Base-by-base conservation (phyloP, 2,888 invertebrate species). In the Gonocerus acuteangulatus region DNA sequence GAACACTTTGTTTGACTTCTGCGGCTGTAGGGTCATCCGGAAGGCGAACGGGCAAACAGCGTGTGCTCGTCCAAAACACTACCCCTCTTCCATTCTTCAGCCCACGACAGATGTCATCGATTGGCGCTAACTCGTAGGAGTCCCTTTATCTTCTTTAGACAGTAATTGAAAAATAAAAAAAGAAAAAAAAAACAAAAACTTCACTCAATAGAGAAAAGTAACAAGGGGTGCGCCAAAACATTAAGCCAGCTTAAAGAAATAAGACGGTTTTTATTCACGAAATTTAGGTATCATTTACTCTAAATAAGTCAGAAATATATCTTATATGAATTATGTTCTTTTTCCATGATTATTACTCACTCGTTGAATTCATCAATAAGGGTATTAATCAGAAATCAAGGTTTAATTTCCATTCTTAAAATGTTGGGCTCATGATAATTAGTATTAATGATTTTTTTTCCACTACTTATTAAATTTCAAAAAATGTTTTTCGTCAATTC, bases 11-110 rank as follows among this genome's bases (percentile, higher is more conserved):
- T 59, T 48, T 59, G 48, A 48, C 34, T 22, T 23, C 48, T 48
- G 59, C 59, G 59, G 59, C 59, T 59, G 45, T 59, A 59, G 59
- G 59, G 47, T 58, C 18, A 42, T 23, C 57, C 48, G 47, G 34
- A 48, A 48, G 57, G 47, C 32, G 57, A 36, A 27, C 42, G 57
- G 45, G 57, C 45, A 32, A 42, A 47, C 57, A 15, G 45, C 57
- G 57, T 57, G 57, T 57, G 57, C 57, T 19, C 57, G 27, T 21
- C 45, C 57, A 57, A 19, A 45, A 1, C 57, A 57, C 57, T 57
- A 57, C 57, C 57, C 57, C 45, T 57, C 57, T 57, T 47, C 57
- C 57, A 45, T 27, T 47, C 57, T 57, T 27, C 57, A 32, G 57
- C 44, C 57, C 57, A 47, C 57, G 32, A 32, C 57, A 47, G 57